Percentiles rank a stretch among this genome's conserved stretches.
Evolutionary conservation across 2,888 invertebrate species (phyloP).

Genomic region (Cremastobaeus sp.): DNA sequence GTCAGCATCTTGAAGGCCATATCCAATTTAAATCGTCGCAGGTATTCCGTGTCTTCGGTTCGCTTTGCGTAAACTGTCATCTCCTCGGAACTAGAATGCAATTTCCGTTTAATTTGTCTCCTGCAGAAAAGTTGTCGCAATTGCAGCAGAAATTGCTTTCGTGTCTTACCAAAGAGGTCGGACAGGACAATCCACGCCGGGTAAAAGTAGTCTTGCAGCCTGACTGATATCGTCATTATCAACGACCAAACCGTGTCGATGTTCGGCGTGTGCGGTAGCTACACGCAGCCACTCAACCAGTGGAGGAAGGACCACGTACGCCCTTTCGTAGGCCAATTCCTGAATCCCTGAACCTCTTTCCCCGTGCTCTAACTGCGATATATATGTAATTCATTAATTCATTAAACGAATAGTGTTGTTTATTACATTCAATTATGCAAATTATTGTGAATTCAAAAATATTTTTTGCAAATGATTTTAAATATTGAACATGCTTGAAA

Average conservation of each 20-base stretch:
- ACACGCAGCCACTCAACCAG: slow-evolving; percentile 94
- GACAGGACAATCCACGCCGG: slow-evolving; percentile 93
- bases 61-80: slow-evolving; percentile 78
- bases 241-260: slow-evolving; percentile 86
- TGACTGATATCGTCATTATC: slow-evolving; percentile 93
- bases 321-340: slow-evolving; percentile 90
- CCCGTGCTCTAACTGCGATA: slow-evolving; percentile 83
- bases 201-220: slow-evolving; percentile 89
- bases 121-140: neutral
- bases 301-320: slow-evolving; percentile 92
- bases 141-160: neutral
- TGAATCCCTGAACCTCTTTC: slow-evolving; percentile 81
- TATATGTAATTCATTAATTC: too few species aligned
- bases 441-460: too few species aligned
- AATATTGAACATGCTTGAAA: too few species aligned
- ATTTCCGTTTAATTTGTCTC: neutral
- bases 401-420: too few species aligned
- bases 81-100: slow-evolving; percentile 80
- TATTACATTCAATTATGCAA: too few species aligned
- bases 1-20: slow-evolving; percentile 90
- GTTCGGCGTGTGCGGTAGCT: slow-evolving; percentile 88
- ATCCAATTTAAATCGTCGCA: slow-evolving; percentile 83
- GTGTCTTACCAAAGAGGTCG: slow-evolving; percentile 83
- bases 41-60: slow-evolving; percentile 80
- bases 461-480: too few species aligned